Evolutionary conservation across 2,888 invertebrate species (phyloP).

Genomic region (Cremastobaeus sp.): DNA sequence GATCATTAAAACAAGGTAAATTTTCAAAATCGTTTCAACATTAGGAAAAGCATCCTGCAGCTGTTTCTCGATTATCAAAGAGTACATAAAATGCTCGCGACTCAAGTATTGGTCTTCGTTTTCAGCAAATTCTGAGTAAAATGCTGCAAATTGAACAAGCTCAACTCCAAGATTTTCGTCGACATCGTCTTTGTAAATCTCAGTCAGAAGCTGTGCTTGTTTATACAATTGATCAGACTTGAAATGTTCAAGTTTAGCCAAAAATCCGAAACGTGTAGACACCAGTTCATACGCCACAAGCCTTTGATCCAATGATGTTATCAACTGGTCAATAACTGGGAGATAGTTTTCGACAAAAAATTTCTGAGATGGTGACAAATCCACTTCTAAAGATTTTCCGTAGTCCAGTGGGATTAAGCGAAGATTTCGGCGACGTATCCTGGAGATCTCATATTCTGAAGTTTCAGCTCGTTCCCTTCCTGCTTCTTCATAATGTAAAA

Average conservation of each 20-base stretch:
- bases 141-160: constrained; percentile 39
- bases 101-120: constrained; percentile 15
- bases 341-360: constrained; percentile 39
- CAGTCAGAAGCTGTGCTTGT: constrained; percentile 9
- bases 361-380: constrained; percentile 30
- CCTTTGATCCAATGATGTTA: constrained; percentile 28
- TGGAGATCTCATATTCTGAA: constrained; percentile 35
- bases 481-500: constrained; percentile 24
- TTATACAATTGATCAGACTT: constrained; percentile 15
- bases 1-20: constrained; percentile 41
- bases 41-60: constrained; percentile 49
- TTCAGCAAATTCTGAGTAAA: constrained; percentile 28
- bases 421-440: constrained; percentile 43
- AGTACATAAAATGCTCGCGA: constrained; percentile 37
- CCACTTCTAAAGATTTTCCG: constrained; percentile 24
- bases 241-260: constrained; percentile 17
- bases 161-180: constrained; percentile 42
- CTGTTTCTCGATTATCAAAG: constrained; percentile 38
- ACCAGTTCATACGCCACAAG: constrained; percentile 25
- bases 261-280: constrained; percentile 18
- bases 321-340: constrained; percentile 42
- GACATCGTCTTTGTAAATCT: constrained; percentile 41
- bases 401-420: constrained; percentile 42
- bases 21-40: constrained; percentile 37
- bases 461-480: constrained; percentile 25